Base-by-base conservation (phyloP, 2,888 invertebrate genomes). In the Therioaphis trifolii region DNA sequence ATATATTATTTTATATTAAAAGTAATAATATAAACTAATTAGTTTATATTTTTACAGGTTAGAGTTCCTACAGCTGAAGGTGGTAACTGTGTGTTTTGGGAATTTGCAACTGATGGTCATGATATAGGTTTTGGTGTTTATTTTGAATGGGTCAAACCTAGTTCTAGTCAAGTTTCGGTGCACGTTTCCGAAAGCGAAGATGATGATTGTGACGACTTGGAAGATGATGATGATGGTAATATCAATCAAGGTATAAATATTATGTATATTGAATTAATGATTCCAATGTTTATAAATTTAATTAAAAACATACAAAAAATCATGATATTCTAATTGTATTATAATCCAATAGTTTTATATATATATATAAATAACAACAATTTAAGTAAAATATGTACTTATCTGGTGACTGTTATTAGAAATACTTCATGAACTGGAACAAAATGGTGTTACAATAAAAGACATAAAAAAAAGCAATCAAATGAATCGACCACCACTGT, bases 61-160 rank as follows among this genome's bases (percentile, higher is more conserved):
- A 91, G 99, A 58, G 99, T 99, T 79, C 99, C 99, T 12, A 99
- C 99, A 0, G 97, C 98, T 88, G 93, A 94, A 86, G 94, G 96
- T 87, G 99, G 99, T 0, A 93, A 94, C 2, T 94, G 96, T 87
- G 91, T 99, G 58, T 99, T 97, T 90, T 99, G 99, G 99, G 99
- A 99, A 90, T 99, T 99, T 89, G 98, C 98, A 18, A 99, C 99
- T 0, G 99, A 99, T 89, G 93, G 94, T 88, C 99, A 98, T 88
- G 99, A 99, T 89, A 95, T 99, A 87, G 97, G 94, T 89, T 99
- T 99, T 89, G 99, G 99, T 0, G 93, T 99, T 74, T 98, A 95
- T 89, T 99, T 99, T 89, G 99, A 99, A 90, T 99, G 98, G 97
- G 95, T 94, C 78, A 96, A 94, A 88, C 93, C 96, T 1, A 92